Evolutionary conservation across 2,888 invertebrate genomes (phyloP), one percentile per base, ranked within the genome.

Genomic region (Arenicola marina): DNA sequence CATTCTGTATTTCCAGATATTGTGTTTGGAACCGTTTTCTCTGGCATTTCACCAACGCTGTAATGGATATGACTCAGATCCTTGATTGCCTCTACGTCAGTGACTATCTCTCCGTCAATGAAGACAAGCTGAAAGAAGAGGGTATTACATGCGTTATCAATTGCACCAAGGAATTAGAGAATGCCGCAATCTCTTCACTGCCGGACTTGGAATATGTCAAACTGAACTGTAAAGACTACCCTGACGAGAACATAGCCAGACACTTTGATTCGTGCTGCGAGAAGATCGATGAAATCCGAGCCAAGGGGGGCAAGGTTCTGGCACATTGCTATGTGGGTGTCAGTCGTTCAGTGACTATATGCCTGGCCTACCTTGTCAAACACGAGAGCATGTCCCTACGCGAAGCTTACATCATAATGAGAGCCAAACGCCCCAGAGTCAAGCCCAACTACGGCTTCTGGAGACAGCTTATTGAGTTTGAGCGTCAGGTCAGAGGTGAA

Each of bases 391-490:
- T 26, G 24, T 56, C 59, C 0, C 38, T 63, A n/a, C 34, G 60
- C 15, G 24, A 53, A 28, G 63, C 63, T 7, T 63, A 51, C 32
- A 53, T 43, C 38, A 38, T 29, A 24, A 32, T 63, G 33, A 59
- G 51, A 44, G 29, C 29, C 21, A 51, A 28, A 26, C 33, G 63
- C 2, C 60, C 48, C 21, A 43, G 59, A 21, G 60, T 63, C 7
- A 54, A 45, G 31, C 63, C 63, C 26, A 63, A 63, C 24, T 45
- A 55, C 11, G 63, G 63, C 26, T 63, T 63, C 51, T 63, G 63
- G 63, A 43, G 44, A 4, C 63, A 63, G 60, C 54, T 63, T 11
- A 63, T 63, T 11, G 26, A 43, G n/a, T 60, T 51, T 18, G 63
- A 63, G 26, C 43, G 31, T 18, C 34, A 51, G 4, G n/a, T 56